Base-by-base conservation (phyloP, 2,113 vertebrate genomes). In the Etia nguti region DNA sequence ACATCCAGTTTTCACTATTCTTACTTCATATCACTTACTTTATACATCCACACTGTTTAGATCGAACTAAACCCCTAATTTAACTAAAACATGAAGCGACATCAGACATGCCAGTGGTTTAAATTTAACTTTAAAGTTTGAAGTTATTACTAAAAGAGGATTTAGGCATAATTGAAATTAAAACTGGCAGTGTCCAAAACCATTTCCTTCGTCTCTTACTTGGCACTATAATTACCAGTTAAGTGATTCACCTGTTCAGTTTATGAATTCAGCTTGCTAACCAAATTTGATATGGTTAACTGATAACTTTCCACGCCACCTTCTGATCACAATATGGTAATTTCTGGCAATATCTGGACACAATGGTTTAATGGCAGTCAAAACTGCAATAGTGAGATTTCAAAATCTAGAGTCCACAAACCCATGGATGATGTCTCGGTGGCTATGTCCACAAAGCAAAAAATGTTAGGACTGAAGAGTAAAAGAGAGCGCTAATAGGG, bases 181-280 rank as follows among this genome's bases (percentile, higher is more conserved):
- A 73, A 48, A 18, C 24, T 29, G 24, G 15, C 10, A 75, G 70
- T 48, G 15, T 24, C 41, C 15, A 48, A 29, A 75, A 29, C 9
- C 24, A 2, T 75, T 75, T 75, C 16, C 41, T 75, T 48, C 16
- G 0, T 75, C 43, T 75, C 41, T 26, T 48, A 75, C 24, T 48
- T 48, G 0, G 0, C 15, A 48, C 24, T 48, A 22, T 8, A 20
- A 48, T 7, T 29, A 29, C 8, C 70, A 20, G 36, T 6, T 18
- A 73, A 46, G 16, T 18, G 41, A 75, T 11, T 75, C 41, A 48
- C 41, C 22, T 6, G 5, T 73, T 18, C 68, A 26, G 68, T 73
- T 48, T 75, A 48, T 48, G 43, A 48, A 48, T 29, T 18, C 15
- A 20, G 70, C 43, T 73, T 29, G 15, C 70, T 75, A 48, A 48